Evolutionary conservation across 2,797 vertebrate genomes (phyloP).

Genomic region (Poeciliopsis infans): DNA sequence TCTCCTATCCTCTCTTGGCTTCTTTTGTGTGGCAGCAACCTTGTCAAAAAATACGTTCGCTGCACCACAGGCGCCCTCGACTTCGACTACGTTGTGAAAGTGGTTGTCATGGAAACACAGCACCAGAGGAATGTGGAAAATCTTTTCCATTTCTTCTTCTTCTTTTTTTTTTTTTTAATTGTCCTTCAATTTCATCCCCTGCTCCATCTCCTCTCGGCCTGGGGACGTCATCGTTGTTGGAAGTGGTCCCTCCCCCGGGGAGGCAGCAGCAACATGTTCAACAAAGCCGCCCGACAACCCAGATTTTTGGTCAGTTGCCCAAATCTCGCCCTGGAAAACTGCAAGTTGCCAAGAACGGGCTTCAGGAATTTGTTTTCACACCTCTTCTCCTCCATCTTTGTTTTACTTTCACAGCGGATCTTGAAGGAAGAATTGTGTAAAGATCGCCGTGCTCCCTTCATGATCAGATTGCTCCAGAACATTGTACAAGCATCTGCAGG

Average conservation of each 20-base stretch:
- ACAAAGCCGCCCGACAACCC: conserved; percentile 21
- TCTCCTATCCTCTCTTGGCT: conserved; percentile 58
- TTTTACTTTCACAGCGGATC: conserved; percentile 40
- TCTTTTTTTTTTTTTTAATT: not conserved
- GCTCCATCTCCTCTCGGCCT: conserved; percentile 27
- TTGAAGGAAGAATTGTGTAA: conserved; percentile 33
- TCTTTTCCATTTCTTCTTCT: conserved; percentile 1
- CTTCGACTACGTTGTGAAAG: conserved; percentile 55
- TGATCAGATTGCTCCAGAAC: conserved; percentile 30
- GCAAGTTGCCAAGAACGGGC: conserved; percentile 1
- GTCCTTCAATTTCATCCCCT: conserved; percentile 37
- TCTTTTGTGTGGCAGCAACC: conserved; percentile 71
- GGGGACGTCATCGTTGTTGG: conserved; percentile 38
- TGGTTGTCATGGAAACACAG: conserved; percentile 63
- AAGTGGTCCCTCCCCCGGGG: conserved; percentile 35
- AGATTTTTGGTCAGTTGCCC: conserved; percentile 1
- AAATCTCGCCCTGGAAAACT: not conserved
- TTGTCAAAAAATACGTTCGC: conserved; percentile 69
- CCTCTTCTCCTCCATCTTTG: conserved; percentile 37
- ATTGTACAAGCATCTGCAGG: conserved; percentile 17
- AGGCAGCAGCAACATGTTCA: conserved; percentile 24
- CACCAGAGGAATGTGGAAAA: conserved; percentile 64
- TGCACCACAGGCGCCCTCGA: conserved; percentile 49
- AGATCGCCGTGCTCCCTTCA: conserved; percentile 39
- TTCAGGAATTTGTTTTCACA: conserved; percentile 27